Percentiles rank a stretch among this genome's conserved stretches.
phyloP scores from a whole-genome alignment of 2,888 invertebrate genomes.

The Zhuqinia jingwanae region DNA sequence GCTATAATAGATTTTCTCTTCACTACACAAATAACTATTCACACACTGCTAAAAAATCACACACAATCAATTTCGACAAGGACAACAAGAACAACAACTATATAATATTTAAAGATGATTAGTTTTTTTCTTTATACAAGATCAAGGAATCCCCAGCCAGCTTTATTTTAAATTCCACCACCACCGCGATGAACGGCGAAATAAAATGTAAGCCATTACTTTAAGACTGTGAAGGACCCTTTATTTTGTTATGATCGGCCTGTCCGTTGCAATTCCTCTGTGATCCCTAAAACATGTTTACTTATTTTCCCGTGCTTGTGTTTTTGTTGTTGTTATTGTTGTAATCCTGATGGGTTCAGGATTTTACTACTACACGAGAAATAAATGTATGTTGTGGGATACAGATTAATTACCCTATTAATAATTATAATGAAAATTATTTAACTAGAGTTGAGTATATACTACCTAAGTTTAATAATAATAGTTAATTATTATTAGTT shows the following conservation, averaged over 20 bases:
- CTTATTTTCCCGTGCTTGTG: too few species aligned
- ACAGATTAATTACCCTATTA: slow-evolving; percentile 59
- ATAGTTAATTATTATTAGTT: background rate
- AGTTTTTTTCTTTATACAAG: slow-evolving; percentile 55
- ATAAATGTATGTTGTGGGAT: too few species aligned
- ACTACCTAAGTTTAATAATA: background rate
- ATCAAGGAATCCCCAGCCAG: slow-evolving; percentile 65
- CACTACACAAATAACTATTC: too few species aligned
- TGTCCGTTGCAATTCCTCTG: slow-evolving; percentile 73
- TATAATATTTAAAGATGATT: background rate
- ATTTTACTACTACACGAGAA: background rate
- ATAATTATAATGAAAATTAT: slow-evolving; percentile 37
- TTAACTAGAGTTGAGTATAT: slow-evolving; percentile 7
- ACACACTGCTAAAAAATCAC: background rate
- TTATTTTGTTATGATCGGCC: slow-evolving; percentile 70
- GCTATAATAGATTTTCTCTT: too few species aligned
- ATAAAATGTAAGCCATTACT: slow-evolving; percentile 45
- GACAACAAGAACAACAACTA: background rate
- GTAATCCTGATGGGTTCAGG: background rate
- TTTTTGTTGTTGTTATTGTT: too few species aligned
- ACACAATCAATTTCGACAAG: background rate
- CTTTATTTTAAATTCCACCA: slow-evolving; percentile 3
- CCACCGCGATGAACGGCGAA: too few species aligned
- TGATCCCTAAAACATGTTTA: slow-evolving; percentile 39
- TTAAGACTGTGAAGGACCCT: slow-evolving; percentile 58